A percentile compares a stretch with the other conserved stretches of the same genome.
Conservation (phyloP, 2,113 vertebrate genomes). For the Ia io region DNA sequence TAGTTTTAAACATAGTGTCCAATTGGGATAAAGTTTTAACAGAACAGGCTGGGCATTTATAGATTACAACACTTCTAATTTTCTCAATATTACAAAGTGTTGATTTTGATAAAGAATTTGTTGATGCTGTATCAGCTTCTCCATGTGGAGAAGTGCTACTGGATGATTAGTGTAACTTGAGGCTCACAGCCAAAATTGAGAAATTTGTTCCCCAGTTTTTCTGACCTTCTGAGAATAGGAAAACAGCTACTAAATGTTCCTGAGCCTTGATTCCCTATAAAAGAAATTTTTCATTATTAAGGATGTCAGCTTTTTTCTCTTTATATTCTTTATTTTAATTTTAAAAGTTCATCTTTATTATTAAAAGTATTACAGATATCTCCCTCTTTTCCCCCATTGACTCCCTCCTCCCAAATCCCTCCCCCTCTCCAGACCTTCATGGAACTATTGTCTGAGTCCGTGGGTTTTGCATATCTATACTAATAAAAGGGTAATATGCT, state of each 20-base stretch:
- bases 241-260: slow-evolving; percentile 5
- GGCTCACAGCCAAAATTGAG: slow-evolving; percentile 68
- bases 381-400: too few species aligned
- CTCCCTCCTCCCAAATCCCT: too few species aligned
- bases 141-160: slow-evolving; percentile 68
- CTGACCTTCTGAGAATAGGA: slow-evolving; percentile 24
- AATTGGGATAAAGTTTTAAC: slow-evolving; percentile 55
- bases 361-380: too few species aligned
- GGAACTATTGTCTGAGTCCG: too few species aligned
- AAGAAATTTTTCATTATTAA: not conserved
- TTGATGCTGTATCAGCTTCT: slow-evolving; percentile 69
- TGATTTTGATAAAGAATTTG: slow-evolving; percentile 78
- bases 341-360: too few species aligned
- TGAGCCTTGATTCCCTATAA: not conserved
- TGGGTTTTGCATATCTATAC: too few species aligned
- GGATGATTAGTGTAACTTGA: slow-evolving; percentile 63
- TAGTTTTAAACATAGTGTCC: not conserved
- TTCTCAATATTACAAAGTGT: slow-evolving; percentile 66
- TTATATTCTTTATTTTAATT: not conserved
- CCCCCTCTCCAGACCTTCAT: too few species aligned
- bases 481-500: too few species aligned
- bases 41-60: slow-evolving; percentile 59
- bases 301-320: not conserved
- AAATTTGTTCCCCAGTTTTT: slow-evolving; percentile 33
- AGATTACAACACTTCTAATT: slow-evolving; percentile 67